phyloP scores from a whole-genome alignment of 1,140 invertebrate species.

The Dufourea novaeangliae region DNA sequence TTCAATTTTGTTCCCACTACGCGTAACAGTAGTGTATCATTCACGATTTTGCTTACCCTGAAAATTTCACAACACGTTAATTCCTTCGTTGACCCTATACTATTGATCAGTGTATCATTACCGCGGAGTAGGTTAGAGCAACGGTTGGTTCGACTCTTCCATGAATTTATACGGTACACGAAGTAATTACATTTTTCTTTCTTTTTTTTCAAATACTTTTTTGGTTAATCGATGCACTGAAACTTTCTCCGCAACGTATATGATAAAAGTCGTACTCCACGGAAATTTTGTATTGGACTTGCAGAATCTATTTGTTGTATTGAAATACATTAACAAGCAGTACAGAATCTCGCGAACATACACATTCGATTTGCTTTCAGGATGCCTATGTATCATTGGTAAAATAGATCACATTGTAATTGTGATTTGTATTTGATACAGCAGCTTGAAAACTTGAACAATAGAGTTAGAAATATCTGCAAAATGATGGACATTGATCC shows the following conservation, averaged over 20 bases:
- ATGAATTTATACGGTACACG: not conserved
- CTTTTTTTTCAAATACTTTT: not conserved
- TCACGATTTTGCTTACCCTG: not conserved
- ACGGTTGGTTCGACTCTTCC: not conserved
- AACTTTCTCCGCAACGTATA: slow-evolving; percentile 16
- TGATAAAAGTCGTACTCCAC: not conserved
- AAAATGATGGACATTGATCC: slow-evolving; percentile 80
- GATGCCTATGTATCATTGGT: slow-evolving; percentile 22
- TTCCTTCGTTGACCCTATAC: too few relatives aligned
- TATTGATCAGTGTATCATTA: not conserved
- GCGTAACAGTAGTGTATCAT: not conserved
- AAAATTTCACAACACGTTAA: not conserved
- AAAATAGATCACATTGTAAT: not conserved
- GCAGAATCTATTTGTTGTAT: not conserved
- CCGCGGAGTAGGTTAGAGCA: slow-evolving; percentile 28
- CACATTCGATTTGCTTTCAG: slow-evolving; percentile 23
- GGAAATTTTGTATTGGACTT: not conserved
- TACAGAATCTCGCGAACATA: not conserved
- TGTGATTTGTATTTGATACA: not conserved
- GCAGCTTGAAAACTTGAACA: not conserved
- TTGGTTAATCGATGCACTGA: not conserved
- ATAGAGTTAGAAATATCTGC: not conserved
- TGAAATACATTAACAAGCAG: not conserved
- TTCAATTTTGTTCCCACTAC: slow-evolving; percentile 2
- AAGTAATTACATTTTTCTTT: slow-evolving; percentile 13